Evolutionary conservation across 2,888 invertebrate genomes (phyloP), one percentile per base, ranked within the genome.

Genomic region (Colletes collaris): DNA sequence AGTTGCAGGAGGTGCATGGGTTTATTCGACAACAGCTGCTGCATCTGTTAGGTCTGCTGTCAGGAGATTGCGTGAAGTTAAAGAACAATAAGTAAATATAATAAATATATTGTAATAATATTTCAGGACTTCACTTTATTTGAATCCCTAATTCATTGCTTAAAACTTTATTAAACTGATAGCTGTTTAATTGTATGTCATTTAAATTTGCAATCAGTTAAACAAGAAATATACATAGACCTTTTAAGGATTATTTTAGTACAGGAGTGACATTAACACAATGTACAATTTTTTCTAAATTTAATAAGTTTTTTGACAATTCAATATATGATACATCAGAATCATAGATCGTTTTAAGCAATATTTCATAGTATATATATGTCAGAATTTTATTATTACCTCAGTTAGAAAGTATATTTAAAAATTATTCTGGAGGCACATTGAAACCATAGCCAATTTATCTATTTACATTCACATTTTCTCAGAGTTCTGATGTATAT

Each of bases 1-100:
- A 65, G 99, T 99, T 79, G 99, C 97, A 87, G 99, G 99, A 90
- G 99, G 99, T 88, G 99, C 99, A 27, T 99, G 99, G 97, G 98
- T 99, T 55, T 99, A 99, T 94, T 97, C 98, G 52, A 99, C 99
- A 83, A 99, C 99, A 37, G 98, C 99, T 75, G 99, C 99, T 70
- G 98, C 99, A 70, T 99, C 99, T 81, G 99, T 99, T 89, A 95
- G 99, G 92, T 99, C 99, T 85, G 99, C 99, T 84, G 99, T 99
- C 87, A 96, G 99, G 93, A 97, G 99, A 94, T 96, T 99, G 91
- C 96, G 99, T 92, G 99, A 99, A 96, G 95, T 96, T 93, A 96
- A 96, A 91, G 96, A 96, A 93, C 95, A 95, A 91, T 96, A 95
- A 95, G 93, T 88, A 70, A 85, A 65, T 60, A 35, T 65, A 79